Base-by-base conservation (phyloP, 2,888 invertebrate genomes). In the Himalopsyche tibetana region DNA sequence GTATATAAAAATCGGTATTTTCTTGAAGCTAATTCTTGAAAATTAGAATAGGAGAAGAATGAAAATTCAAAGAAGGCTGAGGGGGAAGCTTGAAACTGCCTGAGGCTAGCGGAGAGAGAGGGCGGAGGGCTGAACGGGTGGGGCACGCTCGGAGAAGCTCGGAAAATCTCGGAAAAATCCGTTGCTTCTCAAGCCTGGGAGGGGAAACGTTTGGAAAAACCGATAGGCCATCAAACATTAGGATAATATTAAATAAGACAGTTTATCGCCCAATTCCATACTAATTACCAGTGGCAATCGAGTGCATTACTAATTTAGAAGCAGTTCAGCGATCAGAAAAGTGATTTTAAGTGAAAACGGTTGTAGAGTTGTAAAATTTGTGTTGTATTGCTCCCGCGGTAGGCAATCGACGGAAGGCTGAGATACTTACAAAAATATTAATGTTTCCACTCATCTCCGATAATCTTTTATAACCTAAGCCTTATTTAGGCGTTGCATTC, bases 221-320 rank as follows among this genome's bases (percentile, higher is more conserved):
- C 88, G 82, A 88, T 87, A 87, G 87, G 86, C 86, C 86, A 84
- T 87, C 87, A 87, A 87, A 87, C 84, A 87, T 87, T 87, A 87
- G 82, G 84, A 86, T 84, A 84, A 55, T 80, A 85, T 82, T 87
- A 63, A 82, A 83, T 85, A 85, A 83, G 84, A 80, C 82, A 81
- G 86, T 81, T 86, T 86, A 84, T 85, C 84, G 82, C 84, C 82
- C 80, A 81, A 83, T 80, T 83, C 40, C 56, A n/a, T 5, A 63
- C 40, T 84, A 82, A 87, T 85, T 85, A 28, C 36, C 74, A 15
- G 38, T 74, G 36, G 38, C 74, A 74, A 82, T n/a, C 38, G 56
- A 56, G 82, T 36, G 40, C 82, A 42, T 80, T 12, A 80, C 80
- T 28, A 51, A 36, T 45, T 36, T 40, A n/a, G 17, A n/a, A 63